Evolutionary conservation across 2,888 invertebrate genomes (phyloP).

Genomic region (Glaucopsyche alexis): DNA sequence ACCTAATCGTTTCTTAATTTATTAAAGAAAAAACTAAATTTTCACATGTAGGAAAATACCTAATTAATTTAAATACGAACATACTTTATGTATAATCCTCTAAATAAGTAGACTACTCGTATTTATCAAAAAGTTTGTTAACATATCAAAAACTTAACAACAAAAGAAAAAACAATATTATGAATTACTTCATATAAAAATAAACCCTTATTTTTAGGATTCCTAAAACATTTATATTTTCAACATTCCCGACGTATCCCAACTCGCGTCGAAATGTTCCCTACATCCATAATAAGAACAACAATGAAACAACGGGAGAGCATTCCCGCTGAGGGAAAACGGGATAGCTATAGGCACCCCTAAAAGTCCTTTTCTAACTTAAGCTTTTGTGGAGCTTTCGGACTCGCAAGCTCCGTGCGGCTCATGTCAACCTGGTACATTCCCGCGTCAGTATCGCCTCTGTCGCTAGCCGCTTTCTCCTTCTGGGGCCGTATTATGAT

Average conservation of each 20-base stretch:
- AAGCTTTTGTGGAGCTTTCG: conserved; percentile 66
- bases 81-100: no score
- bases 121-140: no score
- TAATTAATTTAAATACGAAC: no score
- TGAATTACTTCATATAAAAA: background rate
- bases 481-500: no score
- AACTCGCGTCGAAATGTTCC: background rate
- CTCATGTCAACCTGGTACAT: conserved; percentile 63
- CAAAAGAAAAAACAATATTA: background rate
- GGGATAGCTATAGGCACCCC: conserved; percentile 48
- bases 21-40: no score
- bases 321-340: conserved; percentile 41
- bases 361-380: conserved; percentile 57
- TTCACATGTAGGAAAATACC: no score
- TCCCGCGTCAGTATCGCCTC: conserved; percentile 71
- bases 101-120: no score
- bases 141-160: no score
- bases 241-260: background rate
- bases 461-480: conserved; percentile 79
- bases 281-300: conserved; percentile 4
- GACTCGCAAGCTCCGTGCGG: conserved; percentile 44
- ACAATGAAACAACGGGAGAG: background rate
- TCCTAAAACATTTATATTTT: background rate
- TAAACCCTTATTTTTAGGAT: background rate
- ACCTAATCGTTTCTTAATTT: no score